These are phyloP conservation scores for Aldabrachelys gigantea DNA, from an alignment of 2,113 vertebrate species.

Conservation along the genomic window DNA sequence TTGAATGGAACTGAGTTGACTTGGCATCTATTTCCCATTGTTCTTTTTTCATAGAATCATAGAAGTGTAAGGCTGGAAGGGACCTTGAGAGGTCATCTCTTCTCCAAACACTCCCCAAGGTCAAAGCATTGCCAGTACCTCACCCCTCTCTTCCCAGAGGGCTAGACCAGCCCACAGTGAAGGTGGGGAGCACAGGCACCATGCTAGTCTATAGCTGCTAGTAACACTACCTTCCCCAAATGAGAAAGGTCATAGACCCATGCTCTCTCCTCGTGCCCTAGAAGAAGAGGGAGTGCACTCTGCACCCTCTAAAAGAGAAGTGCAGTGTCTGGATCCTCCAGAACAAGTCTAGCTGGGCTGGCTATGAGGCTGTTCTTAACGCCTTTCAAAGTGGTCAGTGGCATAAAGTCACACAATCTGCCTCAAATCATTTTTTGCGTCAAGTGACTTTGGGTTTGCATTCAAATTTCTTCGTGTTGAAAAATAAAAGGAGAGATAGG, in stretches of 20 bases:
- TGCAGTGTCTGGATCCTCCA: not conserved
- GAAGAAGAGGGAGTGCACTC: not conserved
- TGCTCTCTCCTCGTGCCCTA: not conserved
- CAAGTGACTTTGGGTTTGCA: not conserved
- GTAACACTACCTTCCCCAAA: not conserved
- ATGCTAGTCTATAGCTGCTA: not conserved
- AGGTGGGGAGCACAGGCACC: not conserved
- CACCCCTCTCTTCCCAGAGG: not conserved
- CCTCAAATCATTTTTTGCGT: not conserved
- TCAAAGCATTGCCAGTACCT: not conserved
- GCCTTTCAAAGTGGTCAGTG: not conserved
- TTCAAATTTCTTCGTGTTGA: constrained; percentile 4
- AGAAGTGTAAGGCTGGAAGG: not conserved
- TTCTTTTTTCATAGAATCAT: not conserved
- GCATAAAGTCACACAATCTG: not conserved
- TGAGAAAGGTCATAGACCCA: not conserved
- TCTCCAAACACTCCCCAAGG: not conserved
- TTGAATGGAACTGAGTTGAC: not conserved
- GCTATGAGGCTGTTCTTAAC: not conserved
- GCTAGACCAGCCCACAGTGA: not conserved
- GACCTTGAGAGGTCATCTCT: not conserved
- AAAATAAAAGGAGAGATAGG: not conserved
- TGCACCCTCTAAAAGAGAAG: not conserved
- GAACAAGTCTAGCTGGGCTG: not conserved
- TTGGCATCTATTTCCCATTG: not conserved